Conservation (phyloP, 1,140 invertebrate genomes). For the Psix sp. region DNA sequence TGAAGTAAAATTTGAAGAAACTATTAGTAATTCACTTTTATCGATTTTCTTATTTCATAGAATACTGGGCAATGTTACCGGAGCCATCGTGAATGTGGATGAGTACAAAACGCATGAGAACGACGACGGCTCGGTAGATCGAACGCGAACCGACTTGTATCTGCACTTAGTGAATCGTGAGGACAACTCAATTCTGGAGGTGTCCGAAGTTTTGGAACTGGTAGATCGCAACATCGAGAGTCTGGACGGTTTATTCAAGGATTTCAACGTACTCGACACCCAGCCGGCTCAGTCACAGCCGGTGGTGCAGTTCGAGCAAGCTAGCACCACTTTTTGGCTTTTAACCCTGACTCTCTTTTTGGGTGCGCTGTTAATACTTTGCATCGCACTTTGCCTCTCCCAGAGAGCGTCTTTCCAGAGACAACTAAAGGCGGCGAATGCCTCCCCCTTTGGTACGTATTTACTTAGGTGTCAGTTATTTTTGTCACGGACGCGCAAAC, state of each 20-base stretch:
- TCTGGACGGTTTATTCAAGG: slow-evolving; percentile 92
- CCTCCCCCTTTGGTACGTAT: slow-evolving; percentile 90
- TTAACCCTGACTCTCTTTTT: slow-evolving; percentile 88
- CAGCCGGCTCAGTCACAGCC: slow-evolving; percentile 86
- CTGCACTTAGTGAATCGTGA: slow-evolving; percentile 92
- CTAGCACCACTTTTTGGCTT: slow-evolving; percentile 83
- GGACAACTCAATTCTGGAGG: slow-evolving; percentile 94
- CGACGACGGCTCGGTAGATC: slow-evolving; percentile 93
- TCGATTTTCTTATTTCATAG: slow-evolving; percentile 73
- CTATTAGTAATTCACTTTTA: slow-evolving; percentile 16
- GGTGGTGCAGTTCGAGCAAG: slow-evolving; percentile 77
- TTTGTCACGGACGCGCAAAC: too few relatives aligned
- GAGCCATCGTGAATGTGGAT: slow-evolving; percentile 94
- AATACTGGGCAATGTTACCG: slow-evolving; percentile 88
- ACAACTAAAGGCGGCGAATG: slow-evolving; percentile 94
- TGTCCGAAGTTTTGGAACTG: slow-evolving; percentile 87
- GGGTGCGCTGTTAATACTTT: slow-evolving; percentile 85
- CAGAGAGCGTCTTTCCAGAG: slow-evolving; percentile 89
- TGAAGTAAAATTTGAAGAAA: too few relatives aligned
- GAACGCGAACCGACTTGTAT: slow-evolving; percentile 95
- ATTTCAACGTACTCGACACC: slow-evolving; percentile 92
- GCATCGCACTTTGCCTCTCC: slow-evolving; percentile 87
- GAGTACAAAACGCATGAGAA: slow-evolving; percentile 95
- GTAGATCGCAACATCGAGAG: slow-evolving; percentile 95
- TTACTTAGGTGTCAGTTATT: too few relatives aligned